These are phyloP conservation scores for Idaea straminata DNA, from an alignment of 2,888 invertebrate species.

Conservation along the genomic window DNA sequence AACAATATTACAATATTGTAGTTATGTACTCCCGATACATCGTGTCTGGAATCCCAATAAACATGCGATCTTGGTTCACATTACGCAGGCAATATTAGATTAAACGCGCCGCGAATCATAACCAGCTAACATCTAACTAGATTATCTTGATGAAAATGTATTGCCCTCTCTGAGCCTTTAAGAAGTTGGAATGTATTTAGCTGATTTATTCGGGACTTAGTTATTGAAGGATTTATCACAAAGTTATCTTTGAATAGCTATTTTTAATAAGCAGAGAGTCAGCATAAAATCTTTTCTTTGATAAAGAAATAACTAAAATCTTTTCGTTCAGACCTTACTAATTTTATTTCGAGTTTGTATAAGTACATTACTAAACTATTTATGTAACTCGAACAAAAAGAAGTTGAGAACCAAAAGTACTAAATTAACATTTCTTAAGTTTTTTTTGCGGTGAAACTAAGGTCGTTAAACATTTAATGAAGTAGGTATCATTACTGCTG, in stretches of 20 bases:
- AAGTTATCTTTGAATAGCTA: conserved; percentile 5
- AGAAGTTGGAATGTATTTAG: conserved; percentile 29
- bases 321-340: neutral
- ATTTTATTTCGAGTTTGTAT: neutral
- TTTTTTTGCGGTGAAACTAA: neutral
- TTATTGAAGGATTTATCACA: conserved; percentile 14
- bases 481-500: neutral
- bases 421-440: neutral
- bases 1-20: conserved; percentile 3
- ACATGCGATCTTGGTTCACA: conserved; percentile 37
- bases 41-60: conserved; percentile 28
- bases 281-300: neutral
- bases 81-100: conserved; percentile 38
- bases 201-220: conserved; percentile 22
- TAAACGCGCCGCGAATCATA: conserved; percentile 39
- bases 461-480: neutral
- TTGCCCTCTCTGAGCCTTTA: conserved; percentile 36
- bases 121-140: conserved; percentile 45
- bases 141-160: conserved; percentile 50
- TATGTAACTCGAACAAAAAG: neutral
- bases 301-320: neutral
- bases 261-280: neutral
- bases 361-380: neutral
- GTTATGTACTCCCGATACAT: conserved; percentile 8
- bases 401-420: neutral